These are phyloP conservation scores for Rachycentron canadum DNA, from an alignment of 2,797 vertebrate genomes.

Conservation along the genomic window DNA sequence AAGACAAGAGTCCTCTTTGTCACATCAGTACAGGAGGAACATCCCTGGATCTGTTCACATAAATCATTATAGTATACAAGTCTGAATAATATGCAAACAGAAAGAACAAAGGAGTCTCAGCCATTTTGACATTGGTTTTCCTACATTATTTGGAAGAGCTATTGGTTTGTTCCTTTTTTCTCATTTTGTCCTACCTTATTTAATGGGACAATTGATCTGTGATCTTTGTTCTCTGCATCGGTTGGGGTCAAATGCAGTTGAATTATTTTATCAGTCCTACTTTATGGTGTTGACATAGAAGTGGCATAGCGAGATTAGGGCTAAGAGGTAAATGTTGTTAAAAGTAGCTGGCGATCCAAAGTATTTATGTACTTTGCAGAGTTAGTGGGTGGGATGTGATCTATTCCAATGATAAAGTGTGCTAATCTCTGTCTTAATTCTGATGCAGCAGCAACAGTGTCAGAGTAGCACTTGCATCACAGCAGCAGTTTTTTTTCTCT, in stretches of 20 bases:
- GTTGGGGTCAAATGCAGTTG: slow-evolving; percentile 44
- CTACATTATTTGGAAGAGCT: slow-evolving; percentile 66
- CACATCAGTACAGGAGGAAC: slow-evolving; percentile 68
- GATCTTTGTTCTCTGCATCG: slow-evolving; percentile 57
- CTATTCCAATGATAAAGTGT: slow-evolving; percentile 38
- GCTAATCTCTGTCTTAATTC: slow-evolving; percentile 54
- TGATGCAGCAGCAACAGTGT: slow-evolving; percentile 34
- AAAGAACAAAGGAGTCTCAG: slow-evolving; percentile 83
- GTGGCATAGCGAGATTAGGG: slow-evolving; percentile 46
- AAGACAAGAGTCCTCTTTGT: slow-evolving; percentile 51
- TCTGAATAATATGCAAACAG: slow-evolving; percentile 84
- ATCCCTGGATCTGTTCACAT: slow-evolving; percentile 64
- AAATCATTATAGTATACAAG: slow-evolving; percentile 59
- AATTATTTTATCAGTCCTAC: slow-evolving; percentile 49
- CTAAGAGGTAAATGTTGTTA: slow-evolving; percentile 46
- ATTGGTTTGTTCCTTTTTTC: slow-evolving; percentile 43
- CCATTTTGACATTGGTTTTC: slow-evolving; percentile 79
- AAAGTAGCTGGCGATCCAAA: slow-evolving; percentile 74
- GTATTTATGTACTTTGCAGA: slow-evolving; percentile 80
- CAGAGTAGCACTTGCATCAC: slow-evolving; percentile 28
- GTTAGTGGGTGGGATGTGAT: slow-evolving; percentile 43
- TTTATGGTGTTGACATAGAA: slow-evolving; percentile 42
- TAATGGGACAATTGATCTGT: slow-evolving; percentile 40
- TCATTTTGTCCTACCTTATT: slow-evolving; percentile 32
- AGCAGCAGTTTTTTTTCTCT: slow-evolving; percentile 33